A percentile compares a stretch with the other conserved stretches of the same genome.
These are phyloP conservation scores for Lepidocyrtinus sp. DNA, from an alignment of 2,888 invertebrate species.

Conservation along the genomic window DNA sequence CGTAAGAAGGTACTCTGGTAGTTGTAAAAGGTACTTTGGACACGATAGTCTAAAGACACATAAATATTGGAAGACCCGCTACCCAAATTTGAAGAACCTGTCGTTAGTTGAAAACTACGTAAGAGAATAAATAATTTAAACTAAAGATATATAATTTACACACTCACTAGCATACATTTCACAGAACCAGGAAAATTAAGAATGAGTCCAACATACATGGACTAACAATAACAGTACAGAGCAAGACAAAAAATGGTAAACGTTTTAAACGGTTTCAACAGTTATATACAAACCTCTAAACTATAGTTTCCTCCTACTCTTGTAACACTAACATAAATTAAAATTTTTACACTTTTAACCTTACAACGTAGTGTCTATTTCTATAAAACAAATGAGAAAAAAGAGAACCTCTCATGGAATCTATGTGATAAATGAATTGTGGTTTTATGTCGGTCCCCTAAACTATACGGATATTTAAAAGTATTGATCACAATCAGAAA, in stretches of 20 bases:
- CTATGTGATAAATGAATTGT: background rate
- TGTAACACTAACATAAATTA: background rate
- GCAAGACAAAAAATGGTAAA: constrained; percentile 3
- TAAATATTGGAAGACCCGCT: constrained; percentile 44
- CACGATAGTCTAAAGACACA: background rate
- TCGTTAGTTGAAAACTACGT: background rate
- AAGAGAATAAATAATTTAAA: background rate
- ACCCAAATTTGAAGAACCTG: constrained; percentile 24
- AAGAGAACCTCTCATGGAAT: constrained; percentile 10
- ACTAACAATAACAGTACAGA: background rate
- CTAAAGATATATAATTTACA: background rate
- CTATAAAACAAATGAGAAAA: constrained; percentile 10
- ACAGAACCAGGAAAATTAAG: background rate
- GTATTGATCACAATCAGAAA: background rate
- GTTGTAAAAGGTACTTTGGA: no score
- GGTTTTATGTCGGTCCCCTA: constrained; percentile 3
- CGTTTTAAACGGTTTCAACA: background rate
- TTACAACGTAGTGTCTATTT: background rate
- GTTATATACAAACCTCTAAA: background rate
- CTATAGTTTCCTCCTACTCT: background rate
- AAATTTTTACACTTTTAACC: background rate
- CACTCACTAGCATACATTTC: background rate
- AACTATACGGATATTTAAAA: background rate
- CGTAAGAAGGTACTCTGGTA: constrained; percentile 10
- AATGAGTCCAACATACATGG: background rate